These are phyloP conservation scores for Aphelenchoides avenae DNA, from an alignment of 1,140 invertebrate species.

Conservation along the genomic window DNA sequence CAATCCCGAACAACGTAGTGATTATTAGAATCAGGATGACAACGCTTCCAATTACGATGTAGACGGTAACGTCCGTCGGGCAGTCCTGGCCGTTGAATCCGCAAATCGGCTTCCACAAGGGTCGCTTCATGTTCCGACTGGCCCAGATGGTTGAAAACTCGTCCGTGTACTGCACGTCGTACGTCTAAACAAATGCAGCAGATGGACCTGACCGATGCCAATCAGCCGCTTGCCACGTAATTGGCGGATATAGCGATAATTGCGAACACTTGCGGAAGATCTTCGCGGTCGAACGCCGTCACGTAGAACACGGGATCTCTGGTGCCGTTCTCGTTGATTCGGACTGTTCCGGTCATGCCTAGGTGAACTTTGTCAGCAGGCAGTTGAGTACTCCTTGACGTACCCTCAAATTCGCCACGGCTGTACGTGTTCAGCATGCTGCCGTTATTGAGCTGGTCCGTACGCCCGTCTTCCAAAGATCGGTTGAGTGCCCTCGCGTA, in stretches of 20 bases:
- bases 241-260: constrained; percentile 23
- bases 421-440: constrained; percentile 1
- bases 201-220: not conserved
- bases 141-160: constrained; percentile 29
- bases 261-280: constrained; percentile 14
- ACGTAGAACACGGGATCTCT: constrained; percentile 31
- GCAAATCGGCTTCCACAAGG: constrained; percentile 32
- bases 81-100: constrained; percentile 38
- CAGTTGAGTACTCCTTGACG: not conserved
- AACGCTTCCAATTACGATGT: constrained; percentile 29
- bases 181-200: constrained; percentile 27
- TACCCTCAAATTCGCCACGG: constrained; percentile 11
- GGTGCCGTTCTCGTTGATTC: constrained; percentile 30
- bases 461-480: not conserved
- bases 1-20: constrained; percentile 14
- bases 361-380: not conserved
- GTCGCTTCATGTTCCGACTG: constrained; percentile 14
- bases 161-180: constrained; percentile 18
- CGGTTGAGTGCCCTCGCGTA: too few relatives aligned
- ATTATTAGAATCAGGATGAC: constrained; percentile 15
- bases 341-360: constrained; percentile 34
- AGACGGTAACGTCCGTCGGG: constrained; percentile 11
- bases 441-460: constrained; percentile 10
- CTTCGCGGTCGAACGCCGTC: constrained; percentile 8
- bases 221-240: constrained; percentile 14